phyloP scores from a whole-genome alignment of 1,140 invertebrate genomes.

The Drosophila teissieri region DNA sequence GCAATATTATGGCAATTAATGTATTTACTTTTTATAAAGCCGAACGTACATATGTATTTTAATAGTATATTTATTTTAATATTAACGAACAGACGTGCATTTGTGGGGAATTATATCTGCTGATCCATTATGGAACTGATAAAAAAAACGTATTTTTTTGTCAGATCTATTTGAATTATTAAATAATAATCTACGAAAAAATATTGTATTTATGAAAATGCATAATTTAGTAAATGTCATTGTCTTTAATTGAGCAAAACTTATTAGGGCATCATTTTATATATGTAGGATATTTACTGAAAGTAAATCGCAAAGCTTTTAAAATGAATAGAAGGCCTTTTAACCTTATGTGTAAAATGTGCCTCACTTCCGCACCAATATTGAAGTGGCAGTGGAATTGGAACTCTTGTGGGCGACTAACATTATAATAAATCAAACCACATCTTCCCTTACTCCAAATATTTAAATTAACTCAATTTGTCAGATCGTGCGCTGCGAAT shows the following conservation, averaged over 20 bases:
- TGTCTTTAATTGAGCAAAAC: no score
- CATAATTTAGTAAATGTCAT: no score
- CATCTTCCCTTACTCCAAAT: constrained; percentile 48
- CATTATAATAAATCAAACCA: constrained; percentile 8
- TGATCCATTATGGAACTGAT: background rate
- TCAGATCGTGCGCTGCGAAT: constrained; percentile 49
- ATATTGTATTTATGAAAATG: no score
- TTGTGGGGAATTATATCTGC: constrained; percentile 8
- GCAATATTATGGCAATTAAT: constrained; percentile 49
- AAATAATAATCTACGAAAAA: background rate
- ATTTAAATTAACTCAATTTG: constrained; percentile 73
- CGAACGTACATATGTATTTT: background rate
- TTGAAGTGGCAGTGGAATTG: constrained; percentile 10
- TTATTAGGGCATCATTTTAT: no score
- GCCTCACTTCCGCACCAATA: constrained; percentile 18
- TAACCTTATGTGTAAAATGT: background rate
- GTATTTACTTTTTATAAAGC: background rate
- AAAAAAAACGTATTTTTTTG: no score
- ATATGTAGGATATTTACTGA: no score
- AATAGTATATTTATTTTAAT: constrained; percentile 8
- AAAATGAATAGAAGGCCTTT: background rate
- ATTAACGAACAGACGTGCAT: constrained; percentile 4
- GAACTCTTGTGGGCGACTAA: constrained; percentile 30
- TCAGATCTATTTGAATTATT: no score
- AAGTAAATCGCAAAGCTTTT: background rate